phyloP scores from a whole-genome alignment of 2,888 invertebrate genomes.

The Acrobeloides nanus region DNA sequence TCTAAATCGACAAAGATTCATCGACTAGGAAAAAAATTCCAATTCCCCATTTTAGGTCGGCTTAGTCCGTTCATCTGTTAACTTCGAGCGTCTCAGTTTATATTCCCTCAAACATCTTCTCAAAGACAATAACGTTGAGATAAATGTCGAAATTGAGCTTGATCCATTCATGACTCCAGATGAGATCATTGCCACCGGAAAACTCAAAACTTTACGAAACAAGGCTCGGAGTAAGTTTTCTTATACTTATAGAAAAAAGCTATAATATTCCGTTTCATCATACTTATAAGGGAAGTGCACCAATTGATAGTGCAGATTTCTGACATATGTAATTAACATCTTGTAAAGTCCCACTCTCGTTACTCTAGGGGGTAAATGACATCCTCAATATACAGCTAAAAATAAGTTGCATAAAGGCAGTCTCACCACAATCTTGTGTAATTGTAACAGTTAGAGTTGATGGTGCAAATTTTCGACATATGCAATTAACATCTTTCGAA shows the following conservation, averaged over 20 bases:
- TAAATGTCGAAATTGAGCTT: constrained; percentile 44
- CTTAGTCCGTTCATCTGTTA: constrained; percentile 34
- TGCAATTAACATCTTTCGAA: too few species aligned
- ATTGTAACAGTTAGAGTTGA: too few species aligned
- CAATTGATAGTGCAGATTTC: too few species aligned
- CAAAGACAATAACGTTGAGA: constrained; percentile 33
- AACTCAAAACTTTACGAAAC: constrained; percentile 26
- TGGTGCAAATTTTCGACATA: too few species aligned
- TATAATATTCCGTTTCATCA: too few species aligned
- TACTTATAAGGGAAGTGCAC: too few species aligned
- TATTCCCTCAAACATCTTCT: constrained; percentile 40
- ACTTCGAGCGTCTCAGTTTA: constrained; percentile 40
- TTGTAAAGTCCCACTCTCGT: too few species aligned
- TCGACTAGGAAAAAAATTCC: constrained; percentile 4
- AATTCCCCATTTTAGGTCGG: constrained; percentile 30
- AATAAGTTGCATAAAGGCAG: too few species aligned
- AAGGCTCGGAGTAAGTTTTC: constrained; percentile 37
- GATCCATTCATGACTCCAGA: constrained; percentile 46
- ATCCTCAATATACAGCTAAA: too few species aligned
- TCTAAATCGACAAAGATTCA: too few species aligned
- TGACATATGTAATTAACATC: not conserved
- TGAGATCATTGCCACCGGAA: constrained; percentile 44
- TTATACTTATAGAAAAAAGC: not conserved
- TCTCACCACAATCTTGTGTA: too few species aligned
- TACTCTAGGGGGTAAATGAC: too few species aligned